phyloP scores from a whole-genome alignment of 1,140 invertebrate species.

The Atta cephalotes region DNA sequence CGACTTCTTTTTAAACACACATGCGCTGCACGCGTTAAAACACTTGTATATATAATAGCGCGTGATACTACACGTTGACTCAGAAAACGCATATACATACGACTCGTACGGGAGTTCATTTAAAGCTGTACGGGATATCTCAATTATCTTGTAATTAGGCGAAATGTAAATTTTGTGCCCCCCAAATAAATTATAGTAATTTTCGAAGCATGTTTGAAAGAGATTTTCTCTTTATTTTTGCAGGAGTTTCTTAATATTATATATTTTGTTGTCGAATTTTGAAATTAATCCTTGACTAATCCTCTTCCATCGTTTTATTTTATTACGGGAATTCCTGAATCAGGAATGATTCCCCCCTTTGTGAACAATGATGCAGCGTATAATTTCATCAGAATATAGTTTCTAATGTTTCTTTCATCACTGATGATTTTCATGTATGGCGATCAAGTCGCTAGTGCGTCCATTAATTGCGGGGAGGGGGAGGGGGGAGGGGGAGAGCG shows the following conservation, averaged over 20 bases:
- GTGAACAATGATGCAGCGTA: not conserved
- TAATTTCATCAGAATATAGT: slow-evolving; percentile 51
- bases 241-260: not conserved
- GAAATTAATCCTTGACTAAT: not conserved
- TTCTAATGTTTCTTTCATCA: slow-evolving; percentile 4
- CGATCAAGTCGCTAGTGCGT: slow-evolving; percentile 36
- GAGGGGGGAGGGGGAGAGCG: not conserved
- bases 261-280: slow-evolving; percentile 1
- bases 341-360: slow-evolving; percentile 1
- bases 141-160: slow-evolving; percentile 30
- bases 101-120: slow-evolving; percentile 1
- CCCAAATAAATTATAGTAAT: slow-evolving; percentile 1
- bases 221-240: not conserved
- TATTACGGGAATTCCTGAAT: not conserved
- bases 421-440: slow-evolving; percentile 43
- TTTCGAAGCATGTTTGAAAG: not conserved
- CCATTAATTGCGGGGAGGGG: slow-evolving; percentile 23
- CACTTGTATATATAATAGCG: slow-evolving; percentile 31
- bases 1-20: slow-evolving; percentile 16
- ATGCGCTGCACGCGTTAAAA: slow-evolving; percentile 17
- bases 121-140: not conserved
- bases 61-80: not conserved
- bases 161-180: not conserved
- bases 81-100: not conserved
- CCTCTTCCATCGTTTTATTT: not conserved